Evolutionary conservation across 2,797 vertebrate genomes (phyloP), one percentile per base, ranked within the genome.

Genomic region (Kryptopterus vitreolus): DNA sequence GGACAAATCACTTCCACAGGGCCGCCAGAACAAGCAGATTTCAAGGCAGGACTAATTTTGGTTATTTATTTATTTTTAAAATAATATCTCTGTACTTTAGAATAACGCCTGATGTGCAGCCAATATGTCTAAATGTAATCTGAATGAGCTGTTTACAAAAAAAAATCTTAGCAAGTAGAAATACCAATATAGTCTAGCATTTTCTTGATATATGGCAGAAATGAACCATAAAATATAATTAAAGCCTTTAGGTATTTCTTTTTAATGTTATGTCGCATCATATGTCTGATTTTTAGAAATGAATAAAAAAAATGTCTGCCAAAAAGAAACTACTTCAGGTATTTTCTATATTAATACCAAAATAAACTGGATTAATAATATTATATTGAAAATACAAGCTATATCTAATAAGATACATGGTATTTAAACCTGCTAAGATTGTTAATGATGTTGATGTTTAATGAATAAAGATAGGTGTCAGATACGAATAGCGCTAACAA

Each of bases 1-100:
- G 72, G 72, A 75, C 55, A 61, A 61, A 61, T 74, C 55, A 26
- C 31, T 53, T n/a, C 46, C 24, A n/a, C 24, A 6, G 66, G 43
- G 5, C 9, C 29, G 15, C 13, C 46, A 70, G 46, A 18, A 53
- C 18, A 71, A 71, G 11, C 29, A 71, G 16, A 50, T 50, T 10
- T 69, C 6, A 18, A 15, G 15, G 48, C 43, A 6, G 43, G 15
- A 20, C 1, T 13, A 7, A n/a, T 55, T n/a, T 13, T 0, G 52
- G 10, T 69, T 35, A 43, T 43, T 43, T 43, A 43, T 7, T 33
- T n/a, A 71, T 35, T 33, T 10, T n/a, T n/a, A n/a, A 52, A 31
- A 31, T 18, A 71, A 65, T 46, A 68, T 1, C 61, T 65, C 33
- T 33, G 3, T 24, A 31, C 7, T 70, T 31, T 52, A 31, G 9